These are phyloP conservation scores for Planiliza haematocheilus DNA, from an alignment of 2,113 vertebrate species.

Conservation along the genomic window DNA sequence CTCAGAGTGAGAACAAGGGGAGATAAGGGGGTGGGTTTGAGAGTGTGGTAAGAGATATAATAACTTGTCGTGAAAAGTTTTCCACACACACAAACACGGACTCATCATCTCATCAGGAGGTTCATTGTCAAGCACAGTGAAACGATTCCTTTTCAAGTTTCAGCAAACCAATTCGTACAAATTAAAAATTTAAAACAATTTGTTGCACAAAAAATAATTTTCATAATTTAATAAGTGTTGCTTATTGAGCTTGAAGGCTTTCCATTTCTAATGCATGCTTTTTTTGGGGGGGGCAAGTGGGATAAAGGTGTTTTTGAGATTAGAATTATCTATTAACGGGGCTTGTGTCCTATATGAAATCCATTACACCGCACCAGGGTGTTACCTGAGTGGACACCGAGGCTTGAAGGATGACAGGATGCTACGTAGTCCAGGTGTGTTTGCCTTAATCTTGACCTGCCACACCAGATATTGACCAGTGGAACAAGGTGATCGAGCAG, in stretches of 20 bases:
- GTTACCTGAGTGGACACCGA: not conserved
- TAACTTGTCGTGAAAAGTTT: slow-evolving; percentile 24
- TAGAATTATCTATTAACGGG: too few relatives aligned
- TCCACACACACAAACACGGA: too few relatives aligned
- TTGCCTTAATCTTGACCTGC: slow-evolving; percentile 85
- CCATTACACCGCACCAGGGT: not conserved
- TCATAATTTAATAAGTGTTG: too few relatives aligned
- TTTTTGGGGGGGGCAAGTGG: not conserved
- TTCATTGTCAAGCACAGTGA: not conserved
- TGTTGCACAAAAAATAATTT: too few relatives aligned
- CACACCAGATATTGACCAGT: slow-evolving; percentile 96
- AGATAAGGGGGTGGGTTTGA: slow-evolving; percentile 12
- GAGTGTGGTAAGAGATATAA: slow-evolving; percentile 33
- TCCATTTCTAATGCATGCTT: not conserved
- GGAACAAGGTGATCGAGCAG: slow-evolving; percentile 99
- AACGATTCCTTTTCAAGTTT: too few relatives aligned
- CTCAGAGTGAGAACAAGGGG: slow-evolving; percentile 51
- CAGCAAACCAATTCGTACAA: too few relatives aligned
- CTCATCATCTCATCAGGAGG: slow-evolving; percentile 12
- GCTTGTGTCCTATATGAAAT: not conserved
- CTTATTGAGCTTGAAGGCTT: too few relatives aligned
- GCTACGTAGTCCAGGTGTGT: slow-evolving; percentile 46
- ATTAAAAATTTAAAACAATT: too few relatives aligned
- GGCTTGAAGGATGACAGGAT: not conserved
- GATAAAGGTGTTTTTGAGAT: not conserved